Conservation (phyloP, 2,888 invertebrate genomes). For the Anarsia innoxiella region DNA sequence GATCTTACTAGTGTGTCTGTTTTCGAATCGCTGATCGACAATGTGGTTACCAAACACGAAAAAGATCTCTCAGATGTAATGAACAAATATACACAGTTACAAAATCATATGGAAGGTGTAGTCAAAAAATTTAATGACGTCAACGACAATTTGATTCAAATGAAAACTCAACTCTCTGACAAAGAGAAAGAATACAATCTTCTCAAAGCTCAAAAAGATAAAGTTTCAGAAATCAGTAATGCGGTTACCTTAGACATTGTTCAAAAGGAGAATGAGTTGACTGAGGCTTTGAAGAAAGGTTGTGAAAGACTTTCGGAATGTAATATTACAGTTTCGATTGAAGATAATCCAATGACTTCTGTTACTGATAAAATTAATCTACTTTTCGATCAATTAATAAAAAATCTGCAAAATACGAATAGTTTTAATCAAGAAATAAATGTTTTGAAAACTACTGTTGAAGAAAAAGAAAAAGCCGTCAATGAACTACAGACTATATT, state of each 20-base stretch:
- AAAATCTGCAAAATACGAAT: slow-evolving; percentile 12
- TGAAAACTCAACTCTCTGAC: slow-evolving; percentile 37
- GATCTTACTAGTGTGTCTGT: slow-evolving; percentile 29
- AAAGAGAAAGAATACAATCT: slow-evolving; percentile 48
- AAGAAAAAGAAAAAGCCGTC: slow-evolving; percentile 36
- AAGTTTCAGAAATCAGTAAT: slow-evolving; percentile 47
- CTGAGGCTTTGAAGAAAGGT: slow-evolving; percentile 31
- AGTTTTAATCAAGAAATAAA: slow-evolving; percentile 29
- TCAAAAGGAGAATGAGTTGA: slow-evolving; percentile 41
- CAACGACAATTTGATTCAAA: slow-evolving; percentile 33
- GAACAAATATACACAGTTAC: slow-evolving; percentile 30
- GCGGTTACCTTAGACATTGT: slow-evolving; percentile 55
- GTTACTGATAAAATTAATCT: slow-evolving; percentile 29
- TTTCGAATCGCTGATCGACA: slow-evolving; percentile 38
- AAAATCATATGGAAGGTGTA: slow-evolving; percentile 31
- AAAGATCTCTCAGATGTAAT: slow-evolving; percentile 29
- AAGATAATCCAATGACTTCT: slow-evolving; percentile 31
- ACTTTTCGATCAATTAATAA: slow-evolving; percentile 37
- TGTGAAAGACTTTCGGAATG: slow-evolving; percentile 35
- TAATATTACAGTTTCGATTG: slow-evolving; percentile 29
- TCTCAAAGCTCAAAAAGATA: slow-evolving; percentile 45
- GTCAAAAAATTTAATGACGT: slow-evolving; percentile 33
- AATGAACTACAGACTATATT: slow-evolving; percentile 28
- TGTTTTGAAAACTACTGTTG: slow-evolving; percentile 27
- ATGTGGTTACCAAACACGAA: slow-evolving; percentile 32